Evolutionary conservation across 2,797 vertebrate species (phyloP).

Genomic region (Enteromius treurensis): DNA sequence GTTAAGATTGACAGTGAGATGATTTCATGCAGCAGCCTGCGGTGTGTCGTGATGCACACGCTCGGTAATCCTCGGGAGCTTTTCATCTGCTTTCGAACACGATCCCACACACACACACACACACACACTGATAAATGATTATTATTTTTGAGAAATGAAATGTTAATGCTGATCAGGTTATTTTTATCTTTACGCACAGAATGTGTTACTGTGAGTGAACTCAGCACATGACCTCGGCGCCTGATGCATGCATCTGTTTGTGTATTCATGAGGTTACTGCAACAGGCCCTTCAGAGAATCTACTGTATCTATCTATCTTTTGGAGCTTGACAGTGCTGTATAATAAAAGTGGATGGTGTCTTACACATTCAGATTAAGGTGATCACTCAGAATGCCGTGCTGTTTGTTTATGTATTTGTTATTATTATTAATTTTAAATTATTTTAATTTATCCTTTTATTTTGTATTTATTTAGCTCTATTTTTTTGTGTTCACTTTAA

Average conservation of each 20-base stretch:
- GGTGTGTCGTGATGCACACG: slow-evolving; percentile 59
- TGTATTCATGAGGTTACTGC: neutral
- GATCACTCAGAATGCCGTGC: neutral
- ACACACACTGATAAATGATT: slow-evolving; percentile 13
- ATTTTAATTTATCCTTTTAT: neutral
- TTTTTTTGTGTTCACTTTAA: neutral
- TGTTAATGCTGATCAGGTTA: slow-evolving; percentile 1
- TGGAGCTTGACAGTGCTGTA: no score
- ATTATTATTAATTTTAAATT: neutral
- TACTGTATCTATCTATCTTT: neutral
- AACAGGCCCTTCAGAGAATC: neutral
- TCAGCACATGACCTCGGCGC: neutral
- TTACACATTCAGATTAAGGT: neutral
- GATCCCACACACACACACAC: neutral
- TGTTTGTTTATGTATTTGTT: neutral
- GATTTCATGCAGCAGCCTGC: slow-evolving; percentile 37
- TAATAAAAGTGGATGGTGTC: neutral
- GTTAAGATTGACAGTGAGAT: slow-evolving; percentile 31
- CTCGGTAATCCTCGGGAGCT: slow-evolving; percentile 66
- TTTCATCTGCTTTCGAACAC: slow-evolving; percentile 45
- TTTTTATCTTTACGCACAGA: slow-evolving; percentile 3
- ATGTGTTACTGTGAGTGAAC: neutral
- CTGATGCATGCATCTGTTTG: neutral
- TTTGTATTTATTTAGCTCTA: neutral
- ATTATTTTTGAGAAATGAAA: slow-evolving; percentile 23